Conservation (phyloP, 2,888 invertebrate genomes). For the Eretmocerus hayati region DNA sequence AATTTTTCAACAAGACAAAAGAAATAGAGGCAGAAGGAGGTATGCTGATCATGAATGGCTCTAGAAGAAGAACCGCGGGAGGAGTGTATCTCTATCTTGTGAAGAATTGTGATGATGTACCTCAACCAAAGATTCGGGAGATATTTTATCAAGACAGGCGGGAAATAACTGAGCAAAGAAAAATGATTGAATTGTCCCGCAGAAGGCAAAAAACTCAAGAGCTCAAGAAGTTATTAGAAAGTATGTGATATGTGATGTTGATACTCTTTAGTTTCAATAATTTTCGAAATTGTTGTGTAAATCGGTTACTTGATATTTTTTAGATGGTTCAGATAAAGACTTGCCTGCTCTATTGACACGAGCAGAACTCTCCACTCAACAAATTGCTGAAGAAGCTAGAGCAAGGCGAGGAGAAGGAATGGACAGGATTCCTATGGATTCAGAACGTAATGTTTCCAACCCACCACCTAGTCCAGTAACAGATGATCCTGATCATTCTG, state of each 20-base stretch:
- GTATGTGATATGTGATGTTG: slow-evolving; percentile 21
- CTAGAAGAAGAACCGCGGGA: slow-evolving; percentile 76
- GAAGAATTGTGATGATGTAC: slow-evolving; percentile 62
- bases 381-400: slow-evolving; percentile 53
- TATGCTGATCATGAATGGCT: slow-evolving; percentile 77
- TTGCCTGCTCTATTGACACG: slow-evolving; percentile 59
- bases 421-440: slow-evolving; percentile 40
- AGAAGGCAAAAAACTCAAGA: slow-evolving; percentile 60
- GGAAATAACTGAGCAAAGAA: slow-evolving; percentile 53
- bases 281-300: slow-evolving; percentile 3
- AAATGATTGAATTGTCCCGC: slow-evolving; percentile 51
- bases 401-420: slow-evolving; percentile 43
- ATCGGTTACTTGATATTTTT: slow-evolving; percentile 5
- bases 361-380: slow-evolving; percentile 52
- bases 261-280: slow-evolving; percentile 1
- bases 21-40: slow-evolving; percentile 77
- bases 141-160: slow-evolving; percentile 65
- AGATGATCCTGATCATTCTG: slow-evolving; percentile 52
- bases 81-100: slow-evolving; percentile 79
- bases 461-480: slow-evolving; percentile 79
- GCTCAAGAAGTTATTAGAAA: slow-evolving; percentile 47
- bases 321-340: slow-evolving; percentile 51
- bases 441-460: slow-evolving; percentile 56
- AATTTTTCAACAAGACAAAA: slow-evolving; percentile 73
- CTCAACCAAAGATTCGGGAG: slow-evolving; percentile 58